Conservation (phyloP, 2,888 invertebrate species). For the Cactoblastis cactorum region DNA sequence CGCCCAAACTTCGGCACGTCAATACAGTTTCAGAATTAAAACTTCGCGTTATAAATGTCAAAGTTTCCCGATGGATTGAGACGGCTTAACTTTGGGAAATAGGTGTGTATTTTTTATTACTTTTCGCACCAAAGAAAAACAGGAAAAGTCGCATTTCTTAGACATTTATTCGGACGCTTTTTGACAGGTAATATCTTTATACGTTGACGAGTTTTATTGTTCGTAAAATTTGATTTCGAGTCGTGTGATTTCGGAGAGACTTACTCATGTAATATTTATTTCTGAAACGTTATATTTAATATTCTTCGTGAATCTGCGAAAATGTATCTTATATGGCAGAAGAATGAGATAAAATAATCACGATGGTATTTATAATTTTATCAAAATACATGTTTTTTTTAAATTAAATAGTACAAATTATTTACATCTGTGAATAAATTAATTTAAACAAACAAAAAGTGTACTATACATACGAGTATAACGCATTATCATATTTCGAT, state of each 20-base stretch:
- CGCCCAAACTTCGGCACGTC: constrained; percentile 6
- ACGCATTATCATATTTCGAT: too few species aligned
- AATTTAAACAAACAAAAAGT: too few species aligned
- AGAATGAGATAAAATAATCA: not conserved
- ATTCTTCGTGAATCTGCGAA: too few species aligned
- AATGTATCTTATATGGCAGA: too few species aligned
- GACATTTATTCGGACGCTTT: not conserved
- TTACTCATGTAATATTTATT: not conserved
- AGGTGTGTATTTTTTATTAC: constrained; percentile 8
- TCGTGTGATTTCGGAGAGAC: not conserved
- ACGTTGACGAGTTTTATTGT: not conserved
- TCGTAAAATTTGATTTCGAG: not conserved
- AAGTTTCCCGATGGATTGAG: constrained; percentile 12
- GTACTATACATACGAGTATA: too few species aligned
- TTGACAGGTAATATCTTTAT: constrained; percentile 10
- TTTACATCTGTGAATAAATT: too few species aligned
- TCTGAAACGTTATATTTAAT: not conserved
- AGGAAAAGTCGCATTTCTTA: not conserved
- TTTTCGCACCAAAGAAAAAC: not conserved
- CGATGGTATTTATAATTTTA: too few species aligned
- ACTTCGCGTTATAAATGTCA: constrained; percentile 14
- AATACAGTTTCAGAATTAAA: constrained; percentile 15
- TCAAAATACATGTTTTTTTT: too few species aligned
- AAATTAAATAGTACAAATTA: too few species aligned
- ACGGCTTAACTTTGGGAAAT: constrained; percentile 2